Conservation (phyloP, 1,140 invertebrate species). For the Penaeus vannamei region DNA sequence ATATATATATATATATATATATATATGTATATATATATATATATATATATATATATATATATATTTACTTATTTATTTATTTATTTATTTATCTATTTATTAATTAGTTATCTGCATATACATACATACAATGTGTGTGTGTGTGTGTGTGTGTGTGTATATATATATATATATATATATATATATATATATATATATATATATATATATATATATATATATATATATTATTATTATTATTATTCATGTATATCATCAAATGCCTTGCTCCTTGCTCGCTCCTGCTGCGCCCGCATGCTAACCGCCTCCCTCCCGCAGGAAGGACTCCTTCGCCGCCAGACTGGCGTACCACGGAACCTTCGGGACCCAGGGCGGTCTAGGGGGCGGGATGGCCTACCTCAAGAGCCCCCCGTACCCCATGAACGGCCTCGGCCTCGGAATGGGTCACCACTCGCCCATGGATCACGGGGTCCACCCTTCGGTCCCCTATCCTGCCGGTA, state of each 20-base stretch:
- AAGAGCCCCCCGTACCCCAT: slow-evolving; percentile 76
- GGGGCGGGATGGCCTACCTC: slow-evolving; percentile 75
- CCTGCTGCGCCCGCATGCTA: too few species aligned
- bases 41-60: slow-evolving; percentile 20
- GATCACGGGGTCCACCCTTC: slow-evolving; percentile 77
- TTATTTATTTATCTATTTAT: slow-evolving; percentile 37
- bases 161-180: slow-evolving; percentile 10
- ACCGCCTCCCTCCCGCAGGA: too few species aligned
- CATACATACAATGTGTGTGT: slow-evolving; percentile 19
- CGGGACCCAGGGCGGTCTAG: slow-evolving; percentile 52
- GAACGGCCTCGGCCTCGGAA: slow-evolving; percentile 76
- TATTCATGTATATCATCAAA: too few species aligned
- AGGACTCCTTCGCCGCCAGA: background rate
- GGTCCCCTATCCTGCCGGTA: slow-evolving; percentile 76
- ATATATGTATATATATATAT: slow-evolving; percentile 25
- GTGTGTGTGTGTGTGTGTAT: slow-evolving; percentile 24
- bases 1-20: background rate
- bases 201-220: slow-evolving; percentile 39
- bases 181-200: background rate
- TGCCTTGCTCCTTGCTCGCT: too few species aligned
- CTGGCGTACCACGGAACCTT: slow-evolving; percentile 56
- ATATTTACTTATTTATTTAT: slow-evolving; percentile 29
- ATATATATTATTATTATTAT: background rate
- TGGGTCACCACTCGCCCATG: slow-evolving; percentile 73
- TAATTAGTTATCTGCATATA: background rate